Evolutionary conservation across 2,113 vertebrate genomes (phyloP).

Genomic region (Kryptolebias marmoratus): DNA sequence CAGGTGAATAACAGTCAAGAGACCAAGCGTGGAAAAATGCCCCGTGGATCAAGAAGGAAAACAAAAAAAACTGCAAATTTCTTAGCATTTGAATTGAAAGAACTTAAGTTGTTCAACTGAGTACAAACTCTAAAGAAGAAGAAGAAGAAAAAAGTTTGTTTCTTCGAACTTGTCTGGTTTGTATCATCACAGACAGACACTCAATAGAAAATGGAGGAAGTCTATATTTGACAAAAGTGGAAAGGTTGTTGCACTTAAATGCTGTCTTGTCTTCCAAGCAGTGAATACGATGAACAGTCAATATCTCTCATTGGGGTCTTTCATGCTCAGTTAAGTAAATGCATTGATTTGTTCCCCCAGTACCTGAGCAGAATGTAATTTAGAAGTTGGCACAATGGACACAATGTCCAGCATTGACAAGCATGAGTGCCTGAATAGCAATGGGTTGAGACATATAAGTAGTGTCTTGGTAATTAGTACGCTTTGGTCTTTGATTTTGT

Average conservation of each 20-base stretch:
- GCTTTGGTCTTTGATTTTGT: slow-evolving; percentile 67
- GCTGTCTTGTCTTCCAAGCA: slow-evolving; percentile 76
- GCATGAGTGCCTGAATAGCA: slow-evolving; percentile 81
- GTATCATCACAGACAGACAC: slow-evolving; percentile 44
- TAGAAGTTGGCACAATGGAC: slow-evolving; percentile 79
- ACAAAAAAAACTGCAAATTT: slow-evolving; percentile 42
- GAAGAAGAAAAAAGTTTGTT: slow-evolving; percentile 48
- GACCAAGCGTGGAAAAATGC: slow-evolving; percentile 45
- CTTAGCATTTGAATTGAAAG: slow-evolving; percentile 43
- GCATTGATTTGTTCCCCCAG: slow-evolving; percentile 80
- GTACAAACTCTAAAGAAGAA: slow-evolving; percentile 1
- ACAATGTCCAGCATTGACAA: slow-evolving; percentile 83
- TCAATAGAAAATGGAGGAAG: slow-evolving; percentile 68
- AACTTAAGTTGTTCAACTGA: slow-evolving; percentile 22
- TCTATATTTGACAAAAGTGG: slow-evolving; percentile 63
- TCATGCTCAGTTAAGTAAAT: slow-evolving; percentile 87
- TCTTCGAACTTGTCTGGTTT: slow-evolving; percentile 52
- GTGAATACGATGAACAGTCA: slow-evolving; percentile 69
- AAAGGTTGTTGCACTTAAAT: slow-evolving; percentile 67
- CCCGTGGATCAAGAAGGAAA: slow-evolving; percentile 24
- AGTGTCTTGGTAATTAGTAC: slow-evolving; percentile 70
- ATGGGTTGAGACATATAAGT: slow-evolving; percentile 78
- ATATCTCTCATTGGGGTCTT: slow-evolving; percentile 81
- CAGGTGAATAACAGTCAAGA: slow-evolving; percentile 47
- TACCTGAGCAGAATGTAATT: slow-evolving; percentile 66